These are phyloP conservation scores for Sipha flava DNA, from an alignment of 1,140 invertebrate species.

Conservation along the genomic window DNA sequence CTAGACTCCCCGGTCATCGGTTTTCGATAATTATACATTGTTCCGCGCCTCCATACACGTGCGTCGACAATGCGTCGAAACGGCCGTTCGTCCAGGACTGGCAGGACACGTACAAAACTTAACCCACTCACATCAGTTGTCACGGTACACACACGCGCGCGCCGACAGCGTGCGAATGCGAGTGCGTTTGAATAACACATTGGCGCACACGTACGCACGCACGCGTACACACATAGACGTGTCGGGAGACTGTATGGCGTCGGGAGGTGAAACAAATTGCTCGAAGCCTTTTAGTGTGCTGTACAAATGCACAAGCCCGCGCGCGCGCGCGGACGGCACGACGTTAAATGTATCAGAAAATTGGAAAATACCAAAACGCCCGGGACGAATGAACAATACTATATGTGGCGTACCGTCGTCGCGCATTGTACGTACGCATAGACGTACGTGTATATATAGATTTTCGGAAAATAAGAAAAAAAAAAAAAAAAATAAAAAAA, in stretches of 20 bases:
- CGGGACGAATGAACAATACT: conserved; percentile 13
- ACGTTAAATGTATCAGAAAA: conserved; percentile 27
- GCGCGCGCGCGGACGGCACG: not conserved
- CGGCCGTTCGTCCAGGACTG: too few species aligned
- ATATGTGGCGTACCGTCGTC: not conserved
- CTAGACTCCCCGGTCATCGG: too few species aligned
- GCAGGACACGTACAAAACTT: too few species aligned
- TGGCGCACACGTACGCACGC: too few species aligned
- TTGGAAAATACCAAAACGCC: conserved; percentile 20
- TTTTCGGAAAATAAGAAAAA: not conserved
- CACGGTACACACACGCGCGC: too few species aligned
- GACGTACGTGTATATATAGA: not conserved
- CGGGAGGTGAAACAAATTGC: conserved; percentile 5
- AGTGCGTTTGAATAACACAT: too few species aligned
- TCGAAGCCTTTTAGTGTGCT: not conserved
- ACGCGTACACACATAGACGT: not conserved
- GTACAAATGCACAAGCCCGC: not conserved
- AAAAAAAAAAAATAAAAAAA: not conserved
- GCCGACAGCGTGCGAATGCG: too few species aligned
- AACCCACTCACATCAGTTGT: too few species aligned
- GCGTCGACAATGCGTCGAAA: too few species aligned
- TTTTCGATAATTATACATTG: too few species aligned
- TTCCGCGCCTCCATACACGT: too few species aligned
- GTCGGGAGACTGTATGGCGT: not conserved
- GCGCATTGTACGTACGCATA: not conserved